Conservation (phyloP, 2,888 invertebrate genomes). For the Nycteola revayana region DNA sequence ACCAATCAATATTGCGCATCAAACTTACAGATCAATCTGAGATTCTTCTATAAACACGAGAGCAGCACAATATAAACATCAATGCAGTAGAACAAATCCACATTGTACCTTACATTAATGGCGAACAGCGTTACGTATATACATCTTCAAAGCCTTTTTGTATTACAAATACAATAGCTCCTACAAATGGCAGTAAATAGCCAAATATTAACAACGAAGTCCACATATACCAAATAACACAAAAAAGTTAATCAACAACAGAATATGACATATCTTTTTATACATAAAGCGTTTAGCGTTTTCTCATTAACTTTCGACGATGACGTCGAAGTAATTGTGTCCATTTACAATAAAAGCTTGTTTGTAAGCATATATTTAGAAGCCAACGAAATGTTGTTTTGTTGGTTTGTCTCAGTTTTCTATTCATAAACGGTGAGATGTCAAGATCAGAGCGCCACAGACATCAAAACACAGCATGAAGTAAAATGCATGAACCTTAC, state of each 20-base stretch:
- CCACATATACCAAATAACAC: slow-evolving; percentile 1
- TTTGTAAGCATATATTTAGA: slow-evolving; percentile 23
- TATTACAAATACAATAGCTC: not conserved
- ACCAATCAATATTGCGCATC: too few relatives aligned
- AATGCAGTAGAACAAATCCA: too few relatives aligned
- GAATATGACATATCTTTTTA: not conserved
- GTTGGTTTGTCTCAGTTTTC: slow-evolving; percentile 19
- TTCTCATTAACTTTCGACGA: slow-evolving; percentile 11
- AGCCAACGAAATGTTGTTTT: slow-evolving; percentile 13
- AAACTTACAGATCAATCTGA: too few relatives aligned
- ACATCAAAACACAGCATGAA: slow-evolving; percentile 25
- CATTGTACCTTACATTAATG: too few relatives aligned
- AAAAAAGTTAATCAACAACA: not conserved
- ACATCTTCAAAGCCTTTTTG: too few relatives aligned
- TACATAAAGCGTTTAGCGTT: slow-evolving; percentile 11
- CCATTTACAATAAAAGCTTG: slow-evolving; percentile 39
- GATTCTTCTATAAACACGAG: too few relatives aligned
- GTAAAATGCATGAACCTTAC: too few relatives aligned
- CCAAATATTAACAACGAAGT: not conserved
- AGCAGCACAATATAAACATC: too few relatives aligned
- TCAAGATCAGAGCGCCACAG: slow-evolving; percentile 25
- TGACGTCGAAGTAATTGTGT: slow-evolving; percentile 14
- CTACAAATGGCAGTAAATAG: too few relatives aligned
- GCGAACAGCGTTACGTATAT: too few relatives aligned
- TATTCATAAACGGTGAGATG: slow-evolving; percentile 24